Evolutionary conservation across 2,797 vertebrate genomes (phyloP).

Genomic region (Zalophus californianus): DNA sequence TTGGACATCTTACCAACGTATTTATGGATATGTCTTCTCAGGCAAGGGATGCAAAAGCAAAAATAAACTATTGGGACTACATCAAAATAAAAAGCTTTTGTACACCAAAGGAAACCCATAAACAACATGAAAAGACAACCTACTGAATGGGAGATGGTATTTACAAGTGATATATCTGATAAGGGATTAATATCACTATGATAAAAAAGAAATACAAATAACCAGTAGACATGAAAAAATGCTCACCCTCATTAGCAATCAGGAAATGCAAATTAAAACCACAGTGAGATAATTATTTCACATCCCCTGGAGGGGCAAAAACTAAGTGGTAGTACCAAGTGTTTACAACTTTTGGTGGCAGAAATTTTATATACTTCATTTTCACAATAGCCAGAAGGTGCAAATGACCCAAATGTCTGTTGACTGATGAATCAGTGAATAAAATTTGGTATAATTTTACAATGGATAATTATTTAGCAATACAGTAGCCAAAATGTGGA

Average conservation of each 20-base stretch:
- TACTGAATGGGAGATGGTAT: not conserved
- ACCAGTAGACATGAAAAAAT: not conserved
- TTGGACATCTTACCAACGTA: not conserved
- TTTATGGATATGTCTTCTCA: not conserved
- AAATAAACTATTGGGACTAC: not conserved
- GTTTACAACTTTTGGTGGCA: not conserved
- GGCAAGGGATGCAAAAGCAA: not conserved
- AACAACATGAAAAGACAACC: not conserved
- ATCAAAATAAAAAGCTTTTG: not conserved
- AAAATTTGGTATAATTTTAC: not conserved
- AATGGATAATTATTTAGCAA: not conserved
- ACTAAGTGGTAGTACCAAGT: not conserved
- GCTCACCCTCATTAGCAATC: not conserved
- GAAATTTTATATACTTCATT: not conserved
- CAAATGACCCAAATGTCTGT: not conserved
- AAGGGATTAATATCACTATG: not conserved
- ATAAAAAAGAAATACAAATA: not conserved
- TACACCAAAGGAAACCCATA: not conserved
- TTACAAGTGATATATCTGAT: not conserved
- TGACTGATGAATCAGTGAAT: not conserved
- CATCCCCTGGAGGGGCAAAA: not conserved
- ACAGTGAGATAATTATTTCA: not conserved
- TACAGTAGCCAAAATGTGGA: not conserved
- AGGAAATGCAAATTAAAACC: constrained; percentile 27
- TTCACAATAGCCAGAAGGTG: not conserved